Evolutionary conservation across 2,797 vertebrate genomes (phyloP), one percentile per base, ranked within the genome.

Genomic region (Poecilia picta): DNA sequence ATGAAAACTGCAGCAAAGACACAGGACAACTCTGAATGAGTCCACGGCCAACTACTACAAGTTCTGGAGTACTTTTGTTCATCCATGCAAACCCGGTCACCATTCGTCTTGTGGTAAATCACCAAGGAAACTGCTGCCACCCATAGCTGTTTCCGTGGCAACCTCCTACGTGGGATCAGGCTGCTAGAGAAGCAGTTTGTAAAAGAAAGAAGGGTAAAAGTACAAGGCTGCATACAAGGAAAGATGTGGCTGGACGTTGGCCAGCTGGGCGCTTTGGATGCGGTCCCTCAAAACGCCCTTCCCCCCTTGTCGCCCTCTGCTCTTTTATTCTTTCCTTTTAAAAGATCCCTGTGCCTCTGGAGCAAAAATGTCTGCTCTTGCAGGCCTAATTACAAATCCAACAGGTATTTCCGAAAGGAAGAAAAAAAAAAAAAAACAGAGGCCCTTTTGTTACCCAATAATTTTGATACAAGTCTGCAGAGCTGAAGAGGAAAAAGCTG

Each of bases 61-160:
- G 46, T 49, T 25, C 23, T 57, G n/a, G 1, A 74, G 72, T 74
- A 66, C 2, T 25, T 45, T 20, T 74, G 84, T 78, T 70, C 73
- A 49, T 75, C 49, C 36, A 31, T 76, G 75, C 51, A 82, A 76
- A 81, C 83, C 83, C 74, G 90, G 88, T 90, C 90, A 85, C 84
- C 85, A 88, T 84, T 78, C 78, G 84, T 92, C 90, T 89, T 91
- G 77, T 83, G 77, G 91, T 87, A 91, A 89, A 92, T 95, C 95
- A 93, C 94, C 94, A 93, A 88, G 93, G 95, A 92, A 96, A 95
- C 95, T 93, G 91, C 94, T 93, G 93, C 93, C 94, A 92, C 91
- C 92, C 92, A 83, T 87, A 82, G 83, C 87, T 77, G 94, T 96
- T 94, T 89, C 95, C 95, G 78, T 93, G 89, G 93, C 90, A 95